Percentiles rank a stretch among this genome's conserved stretches.
These are phyloP conservation scores for Bradynema listronoti DNA, from an alignment of 1,140 invertebrate species.

Conservation along the genomic window DNA sequence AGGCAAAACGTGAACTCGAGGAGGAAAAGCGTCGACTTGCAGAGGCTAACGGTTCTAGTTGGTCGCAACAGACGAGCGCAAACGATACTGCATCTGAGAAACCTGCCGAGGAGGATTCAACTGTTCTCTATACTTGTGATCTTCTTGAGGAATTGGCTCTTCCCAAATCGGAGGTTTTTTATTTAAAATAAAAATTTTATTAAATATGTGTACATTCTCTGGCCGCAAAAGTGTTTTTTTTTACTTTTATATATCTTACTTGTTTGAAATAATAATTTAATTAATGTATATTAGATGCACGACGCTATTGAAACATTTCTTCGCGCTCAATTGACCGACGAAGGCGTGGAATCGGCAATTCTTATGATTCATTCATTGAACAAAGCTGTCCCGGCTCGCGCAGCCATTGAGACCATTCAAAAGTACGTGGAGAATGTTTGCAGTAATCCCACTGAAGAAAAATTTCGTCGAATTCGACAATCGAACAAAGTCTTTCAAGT, in stretches of 20 bases:
- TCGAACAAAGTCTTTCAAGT: conserved; percentile 35
- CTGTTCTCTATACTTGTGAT: conserved; percentile 35
- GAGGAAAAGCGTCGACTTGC: conserved; percentile 26
- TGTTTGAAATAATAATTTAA: conserved; percentile 3
- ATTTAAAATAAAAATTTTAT: too few relatives aligned
- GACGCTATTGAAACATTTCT: conserved; percentile 28
- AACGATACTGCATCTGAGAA: conserved; percentile 7
- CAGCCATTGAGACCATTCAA: conserved; percentile 21
- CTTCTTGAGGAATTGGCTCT: conserved; percentile 37
- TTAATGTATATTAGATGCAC: conserved; percentile 24
- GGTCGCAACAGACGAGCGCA: neutral
- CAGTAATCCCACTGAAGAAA: conserved; percentile 25
- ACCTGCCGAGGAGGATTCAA: conserved; percentile 17
- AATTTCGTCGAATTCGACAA: conserved; percentile 26
- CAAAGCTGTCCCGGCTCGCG: neutral
- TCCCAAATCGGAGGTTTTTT: conserved; percentile 38
- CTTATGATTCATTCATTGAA: conserved; percentile 39
- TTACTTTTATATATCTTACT: neutral
- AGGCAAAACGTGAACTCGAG: conserved; percentile 39
- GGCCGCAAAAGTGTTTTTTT: neutral
- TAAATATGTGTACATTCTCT: too few relatives aligned
- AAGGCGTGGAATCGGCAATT: conserved; percentile 27
- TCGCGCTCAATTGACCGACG: conserved; percentile 18
- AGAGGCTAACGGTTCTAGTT: neutral
- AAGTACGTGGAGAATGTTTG: conserved; percentile 39